Evolutionary conservation across 1,140 invertebrate genomes (phyloP).

Genomic region (Aphelinus certus): DNA sequence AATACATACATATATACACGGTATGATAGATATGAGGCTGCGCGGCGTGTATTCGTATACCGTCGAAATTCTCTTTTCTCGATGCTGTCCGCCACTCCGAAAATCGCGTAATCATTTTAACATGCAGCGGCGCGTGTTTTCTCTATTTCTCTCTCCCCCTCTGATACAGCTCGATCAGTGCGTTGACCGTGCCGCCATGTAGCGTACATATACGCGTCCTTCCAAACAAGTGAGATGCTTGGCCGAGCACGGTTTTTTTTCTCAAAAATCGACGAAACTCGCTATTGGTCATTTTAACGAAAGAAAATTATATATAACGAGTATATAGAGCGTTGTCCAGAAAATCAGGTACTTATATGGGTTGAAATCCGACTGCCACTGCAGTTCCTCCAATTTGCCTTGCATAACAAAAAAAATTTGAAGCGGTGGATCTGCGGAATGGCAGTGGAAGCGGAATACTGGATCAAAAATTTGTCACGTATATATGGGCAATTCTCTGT

Average conservation of each 20-base stretch:
- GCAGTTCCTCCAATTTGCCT: no score
- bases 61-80: slow-evolving; percentile 15
- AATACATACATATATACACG: neutral
- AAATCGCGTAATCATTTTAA: slow-evolving; percentile 37
- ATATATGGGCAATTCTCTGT: no score
- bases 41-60: neutral
- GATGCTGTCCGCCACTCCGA: neutral
- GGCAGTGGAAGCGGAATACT: no score
- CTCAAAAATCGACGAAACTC: neutral
- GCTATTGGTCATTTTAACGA: neutral
- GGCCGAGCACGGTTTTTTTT: neutral
- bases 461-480: no score
- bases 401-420: no score
- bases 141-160: slow-evolving; percentile 25
- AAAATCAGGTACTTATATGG: no score
- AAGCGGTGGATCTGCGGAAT: no score
- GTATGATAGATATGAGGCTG: neutral
- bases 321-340: no score
- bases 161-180: neutral
- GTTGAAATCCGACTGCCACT: no score
- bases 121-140: slow-evolving; percentile 8
- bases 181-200: no score
- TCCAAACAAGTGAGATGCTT: no score
- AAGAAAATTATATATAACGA: neutral
- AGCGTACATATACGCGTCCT: no score